Evolutionary conservation across 2,113 vertebrate species (phyloP), one percentile per base, ranked within the genome.

Genomic region (Epinephelus fuscoguttatus): DNA sequence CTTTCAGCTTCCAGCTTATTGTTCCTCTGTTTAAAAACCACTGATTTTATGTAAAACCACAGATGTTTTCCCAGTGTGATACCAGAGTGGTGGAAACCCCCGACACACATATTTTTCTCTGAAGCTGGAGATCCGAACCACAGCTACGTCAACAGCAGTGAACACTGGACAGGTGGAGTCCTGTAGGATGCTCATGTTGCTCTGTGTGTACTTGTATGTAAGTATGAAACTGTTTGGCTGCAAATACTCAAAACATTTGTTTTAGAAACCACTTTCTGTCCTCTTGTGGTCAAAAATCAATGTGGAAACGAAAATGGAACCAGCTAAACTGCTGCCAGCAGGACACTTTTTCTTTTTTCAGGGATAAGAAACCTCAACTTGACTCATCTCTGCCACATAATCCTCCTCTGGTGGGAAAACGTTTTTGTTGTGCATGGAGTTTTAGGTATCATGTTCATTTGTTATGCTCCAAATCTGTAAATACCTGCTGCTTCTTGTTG

Each of bases 261-360:
- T 78, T 83, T 75, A 60, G 64, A 75, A 55, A 59, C 63, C 50
- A 15, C 23, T 53, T 11, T 57, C 40, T 49, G 67, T 52, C 52
- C 37, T 52, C 71, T 60, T 27, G 56, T 69, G 81, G 70, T 82
- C 52, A 67, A 21, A 82, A 67, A 66, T 70, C 30, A 76, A 79
- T 69, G 11, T 42, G 33, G 37, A 52, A 75, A 15, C 47, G 21
- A 78, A 72, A 50, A 17, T 25, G 66, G 57, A 56, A 76, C 19
- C 40, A 47, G 53, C 25, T 27, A 77, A 67, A 60, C 40, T 14
- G 57, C 45, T 47, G 61, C 73, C 55, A 55, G 37, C 37, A 67
- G 37, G 53, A 23, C 21, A 17, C 2, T n/a, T 4, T 19, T 14
- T 12, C 71, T 4, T 19, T 18, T 8, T 71, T 49, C 4, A 25